Conservation (phyloP, 2,888 invertebrate genomes). For the Chymomyza caudatula region DNA sequence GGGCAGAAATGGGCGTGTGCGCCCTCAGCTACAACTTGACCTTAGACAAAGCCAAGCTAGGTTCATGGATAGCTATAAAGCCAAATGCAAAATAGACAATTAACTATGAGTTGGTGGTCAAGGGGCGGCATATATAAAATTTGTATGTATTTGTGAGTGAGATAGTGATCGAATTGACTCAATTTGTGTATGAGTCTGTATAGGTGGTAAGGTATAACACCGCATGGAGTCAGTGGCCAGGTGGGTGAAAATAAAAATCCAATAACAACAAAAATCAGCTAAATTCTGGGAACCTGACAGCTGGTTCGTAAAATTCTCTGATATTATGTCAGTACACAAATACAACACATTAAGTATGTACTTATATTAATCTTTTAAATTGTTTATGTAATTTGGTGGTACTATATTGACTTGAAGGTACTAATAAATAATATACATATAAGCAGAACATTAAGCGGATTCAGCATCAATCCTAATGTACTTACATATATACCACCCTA, state of each 20-base stretch:
- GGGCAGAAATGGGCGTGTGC: not conserved
- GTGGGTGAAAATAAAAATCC: conserved; percentile 11
- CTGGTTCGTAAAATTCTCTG: not conserved
- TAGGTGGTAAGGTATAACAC: not conserved
- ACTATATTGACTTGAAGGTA: not conserved
- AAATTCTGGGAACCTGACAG: conserved; percentile 12
- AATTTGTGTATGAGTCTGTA: not conserved
- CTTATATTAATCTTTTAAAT: not conserved
- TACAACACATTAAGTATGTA: too few species aligned
- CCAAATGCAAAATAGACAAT: not conserved
- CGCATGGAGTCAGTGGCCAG: not conserved
- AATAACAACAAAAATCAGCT: not conserved
- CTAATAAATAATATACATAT: too few species aligned
- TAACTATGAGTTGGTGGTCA: not conserved
- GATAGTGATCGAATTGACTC: not conserved
- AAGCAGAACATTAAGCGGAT: too few species aligned
- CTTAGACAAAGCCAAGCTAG: not conserved
- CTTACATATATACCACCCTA: too few species aligned
- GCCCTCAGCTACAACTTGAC: not conserved
- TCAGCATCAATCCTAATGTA: too few species aligned
- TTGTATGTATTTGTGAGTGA: not conserved
- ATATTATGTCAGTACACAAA: not conserved
- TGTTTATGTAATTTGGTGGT: not conserved
- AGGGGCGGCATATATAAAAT: not conserved
- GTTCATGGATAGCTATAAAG: not conserved